These are phyloP conservation scores for Gallinago media DNA, from an alignment of 2,113 vertebrate species.

Conservation along the genomic window DNA sequence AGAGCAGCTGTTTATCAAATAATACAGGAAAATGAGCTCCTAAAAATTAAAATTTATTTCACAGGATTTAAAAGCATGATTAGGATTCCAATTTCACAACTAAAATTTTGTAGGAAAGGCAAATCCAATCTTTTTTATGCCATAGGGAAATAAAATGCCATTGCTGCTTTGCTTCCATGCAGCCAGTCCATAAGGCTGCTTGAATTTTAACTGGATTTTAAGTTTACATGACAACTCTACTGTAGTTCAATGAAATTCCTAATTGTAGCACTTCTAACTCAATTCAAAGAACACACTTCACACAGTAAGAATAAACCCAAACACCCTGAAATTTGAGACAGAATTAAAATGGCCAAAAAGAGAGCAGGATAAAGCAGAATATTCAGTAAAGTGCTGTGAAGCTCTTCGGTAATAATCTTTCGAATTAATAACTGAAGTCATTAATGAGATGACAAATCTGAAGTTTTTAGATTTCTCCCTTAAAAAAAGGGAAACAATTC, in stretches of 20 bases:
- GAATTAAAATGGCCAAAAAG: neutral
- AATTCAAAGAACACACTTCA: neutral
- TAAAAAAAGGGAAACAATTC: neutral
- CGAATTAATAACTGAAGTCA: rapidly evolving
- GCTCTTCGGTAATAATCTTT: neutral
- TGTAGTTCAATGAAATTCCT: rapidly evolving
- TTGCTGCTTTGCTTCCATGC: neutral
- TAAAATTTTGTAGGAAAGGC: neutral
- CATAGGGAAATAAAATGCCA: neutral
- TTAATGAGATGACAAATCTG: neutral
- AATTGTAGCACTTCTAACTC: neutral
- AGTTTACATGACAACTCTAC: neutral
- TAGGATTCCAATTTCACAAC: neutral
- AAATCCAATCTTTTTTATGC: neutral
- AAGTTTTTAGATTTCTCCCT: neutral
- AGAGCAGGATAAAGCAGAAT: neutral
- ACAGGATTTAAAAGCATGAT: neutral
- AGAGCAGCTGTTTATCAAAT: neutral
- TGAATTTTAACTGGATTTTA: neutral
- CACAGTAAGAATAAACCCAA: neutral
- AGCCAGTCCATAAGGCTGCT: neutral
- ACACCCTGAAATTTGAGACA: neutral
- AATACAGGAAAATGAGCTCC: neutral
- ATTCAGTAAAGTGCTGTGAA: neutral
- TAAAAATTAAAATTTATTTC: neutral